A percentile compares a stretch with the other conserved stretches of the same genome.
These are phyloP conservation scores for Antheraea yamamai DNA, from an alignment of 2,888 invertebrate species.

Conservation along the genomic window DNA sequence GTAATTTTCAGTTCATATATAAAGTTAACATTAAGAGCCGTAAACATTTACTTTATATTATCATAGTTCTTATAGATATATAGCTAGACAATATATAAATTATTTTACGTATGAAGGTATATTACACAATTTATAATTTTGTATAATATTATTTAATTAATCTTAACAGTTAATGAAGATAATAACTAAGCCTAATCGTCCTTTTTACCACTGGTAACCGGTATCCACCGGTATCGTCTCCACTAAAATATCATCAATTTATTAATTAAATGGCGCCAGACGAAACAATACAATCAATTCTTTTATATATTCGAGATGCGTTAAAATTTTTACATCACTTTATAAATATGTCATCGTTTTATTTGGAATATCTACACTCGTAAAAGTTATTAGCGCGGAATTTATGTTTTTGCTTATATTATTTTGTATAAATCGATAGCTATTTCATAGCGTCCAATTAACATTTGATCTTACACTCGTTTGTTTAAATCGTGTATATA, in stretches of 20 bases:
- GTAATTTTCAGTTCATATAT: neutral
- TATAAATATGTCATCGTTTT: slow-evolving; percentile 21
- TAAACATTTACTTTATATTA: neutral
- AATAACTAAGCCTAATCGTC: slow-evolving; percentile 13
- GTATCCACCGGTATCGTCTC: slow-evolving; percentile 28
- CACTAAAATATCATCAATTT: slow-evolving; percentile 28
- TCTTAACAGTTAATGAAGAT: slow-evolving; percentile 20
- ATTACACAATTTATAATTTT: neutral
- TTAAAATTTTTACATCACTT: slow-evolving; percentile 17
- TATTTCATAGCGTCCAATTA: slow-evolving; percentile 6
- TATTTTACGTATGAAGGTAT: neutral
- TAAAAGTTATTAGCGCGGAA: slow-evolving; percentile 10
- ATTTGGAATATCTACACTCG: neutral
- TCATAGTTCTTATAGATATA: neutral
- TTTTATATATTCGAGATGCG: slow-evolving; percentile 13
- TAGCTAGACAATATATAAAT: neutral
- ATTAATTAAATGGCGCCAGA: slow-evolving; percentile 50
- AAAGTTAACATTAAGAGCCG: neutral
- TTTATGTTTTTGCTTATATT: neutral
- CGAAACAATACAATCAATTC: slow-evolving; percentile 29
- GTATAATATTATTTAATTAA: slow-evolving; percentile 7
- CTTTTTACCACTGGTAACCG: slow-evolving; percentile 19
- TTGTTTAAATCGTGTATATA: neutral
- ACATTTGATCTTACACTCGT: slow-evolving; percentile 3
- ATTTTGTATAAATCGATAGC: neutral